These are phyloP conservation scores for Leptinotarsa rubiginosa DNA, from an alignment of 2,888 invertebrate genomes.

Conservation along the genomic window DNA sequence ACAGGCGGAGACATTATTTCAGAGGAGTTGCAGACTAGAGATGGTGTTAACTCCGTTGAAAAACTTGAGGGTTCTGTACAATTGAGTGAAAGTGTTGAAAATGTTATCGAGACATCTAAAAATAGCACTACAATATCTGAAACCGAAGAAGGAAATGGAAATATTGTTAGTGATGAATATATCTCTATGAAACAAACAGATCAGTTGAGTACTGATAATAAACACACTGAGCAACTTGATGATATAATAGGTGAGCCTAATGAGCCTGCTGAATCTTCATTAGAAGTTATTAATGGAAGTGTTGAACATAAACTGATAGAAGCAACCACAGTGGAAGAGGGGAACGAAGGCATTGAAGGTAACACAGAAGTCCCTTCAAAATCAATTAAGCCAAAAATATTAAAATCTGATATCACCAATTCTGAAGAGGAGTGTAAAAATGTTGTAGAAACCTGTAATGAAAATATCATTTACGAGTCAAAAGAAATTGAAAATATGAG, in stretches of 20 bases:
- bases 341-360: not conserved
- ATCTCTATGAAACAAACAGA: too few relatives aligned
- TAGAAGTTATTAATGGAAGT: not conserved
- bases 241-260: too few relatives aligned
- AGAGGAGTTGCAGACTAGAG: too few relatives aligned
- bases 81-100: too few relatives aligned
- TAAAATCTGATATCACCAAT: not conserved
- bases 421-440: not conserved
- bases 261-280: not conserved
- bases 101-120: too few relatives aligned
- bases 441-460: not conserved
- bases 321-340: not conserved
- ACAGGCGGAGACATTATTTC: too few relatives aligned
- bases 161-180: not conserved
- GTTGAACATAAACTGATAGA: not conserved
- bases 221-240: too few relatives aligned
- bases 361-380: not conserved
- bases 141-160: not conserved
- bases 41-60: too few relatives aligned
- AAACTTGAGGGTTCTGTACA: too few relatives aligned
- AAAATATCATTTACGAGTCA: too few relatives aligned
- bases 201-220: too few relatives aligned
- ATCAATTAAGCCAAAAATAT: not conserved
- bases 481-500: constrained; percentile 5
- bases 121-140: not conserved